Conservation (phyloP, 2,113 vertebrate genomes). For the Anoura caudifer region DNA sequence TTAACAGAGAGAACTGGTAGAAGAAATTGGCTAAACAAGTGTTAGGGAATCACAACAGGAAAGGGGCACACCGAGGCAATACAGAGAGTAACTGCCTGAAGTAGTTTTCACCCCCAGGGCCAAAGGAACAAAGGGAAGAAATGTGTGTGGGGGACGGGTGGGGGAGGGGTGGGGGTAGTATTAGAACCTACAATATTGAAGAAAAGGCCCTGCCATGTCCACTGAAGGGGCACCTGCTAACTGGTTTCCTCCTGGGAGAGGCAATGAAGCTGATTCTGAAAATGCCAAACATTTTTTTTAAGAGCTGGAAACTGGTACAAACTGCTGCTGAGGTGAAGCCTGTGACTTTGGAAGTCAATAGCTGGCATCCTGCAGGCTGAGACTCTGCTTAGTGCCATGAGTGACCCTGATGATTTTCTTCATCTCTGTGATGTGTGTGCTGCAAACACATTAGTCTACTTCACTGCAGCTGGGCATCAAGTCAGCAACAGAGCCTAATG, state of each 20-base stretch:
- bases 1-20: neutral
- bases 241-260: fast-evolving
- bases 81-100: neutral
- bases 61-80: neutral
- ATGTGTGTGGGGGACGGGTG: no score
- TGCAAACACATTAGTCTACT: neutral
- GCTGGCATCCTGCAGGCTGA: neutral
- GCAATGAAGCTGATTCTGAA: neutral
- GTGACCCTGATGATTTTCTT: neutral
- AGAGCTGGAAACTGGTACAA: neutral
- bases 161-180: neutral
- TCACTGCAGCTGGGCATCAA: no score
- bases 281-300: neutral
- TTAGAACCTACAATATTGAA: neutral
- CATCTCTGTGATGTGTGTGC: neutral
- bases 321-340: neutral
- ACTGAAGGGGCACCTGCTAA: neutral
- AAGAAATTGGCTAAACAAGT: neutral
- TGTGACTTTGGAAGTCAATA: neutral
- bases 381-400: neutral
- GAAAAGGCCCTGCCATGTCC: neutral
- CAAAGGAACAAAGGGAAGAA: neutral
- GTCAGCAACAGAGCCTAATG: neutral
- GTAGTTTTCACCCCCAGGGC: neutral
- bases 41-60: neutral